Evolutionary conservation across 2,113 vertebrate species (phyloP).

Genomic region (Empidonax alnorum): DNA sequence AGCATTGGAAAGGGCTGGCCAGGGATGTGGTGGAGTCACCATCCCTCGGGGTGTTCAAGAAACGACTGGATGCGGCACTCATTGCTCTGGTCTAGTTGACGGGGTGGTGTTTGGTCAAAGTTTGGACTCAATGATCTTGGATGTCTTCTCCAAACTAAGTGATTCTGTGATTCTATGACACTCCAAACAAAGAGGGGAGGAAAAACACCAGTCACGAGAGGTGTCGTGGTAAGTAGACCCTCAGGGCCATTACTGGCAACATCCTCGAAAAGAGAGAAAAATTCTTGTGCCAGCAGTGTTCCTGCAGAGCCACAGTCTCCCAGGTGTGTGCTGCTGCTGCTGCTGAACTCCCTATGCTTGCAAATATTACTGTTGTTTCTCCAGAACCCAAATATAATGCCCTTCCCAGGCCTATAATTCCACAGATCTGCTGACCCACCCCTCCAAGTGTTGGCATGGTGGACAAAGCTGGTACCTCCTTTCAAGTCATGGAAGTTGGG

Average conservation of each 20-base stretch:
- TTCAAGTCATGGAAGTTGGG: not conserved
- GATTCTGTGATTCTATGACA: not conserved
- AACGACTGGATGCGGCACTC: not conserved
- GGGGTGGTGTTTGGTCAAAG: not conserved
- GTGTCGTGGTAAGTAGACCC: not conserved
- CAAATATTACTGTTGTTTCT: not conserved
- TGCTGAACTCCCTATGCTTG: not conserved
- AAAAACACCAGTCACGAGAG: not conserved
- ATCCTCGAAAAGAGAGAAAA: not conserved
- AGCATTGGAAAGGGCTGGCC: not conserved
- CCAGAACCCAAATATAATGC: not conserved
- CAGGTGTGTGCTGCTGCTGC: not conserved
- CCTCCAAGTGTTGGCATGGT: not conserved
- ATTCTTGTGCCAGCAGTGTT: not conserved
- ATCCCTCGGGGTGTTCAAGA: not conserved
- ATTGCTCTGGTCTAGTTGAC: not conserved
- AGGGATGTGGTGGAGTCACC: not conserved
- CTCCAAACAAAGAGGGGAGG: not conserved
- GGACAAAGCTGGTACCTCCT: not conserved
- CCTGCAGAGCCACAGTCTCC: not conserved
- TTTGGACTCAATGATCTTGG: not conserved
- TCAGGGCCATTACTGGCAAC: not conserved
- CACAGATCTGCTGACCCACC: not conserved
- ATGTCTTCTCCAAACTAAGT: not conserved
- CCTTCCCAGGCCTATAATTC: not conserved